Base-by-base conservation (phyloP, 2,888 invertebrate genomes). In the Therioaphis trifolii region DNA sequence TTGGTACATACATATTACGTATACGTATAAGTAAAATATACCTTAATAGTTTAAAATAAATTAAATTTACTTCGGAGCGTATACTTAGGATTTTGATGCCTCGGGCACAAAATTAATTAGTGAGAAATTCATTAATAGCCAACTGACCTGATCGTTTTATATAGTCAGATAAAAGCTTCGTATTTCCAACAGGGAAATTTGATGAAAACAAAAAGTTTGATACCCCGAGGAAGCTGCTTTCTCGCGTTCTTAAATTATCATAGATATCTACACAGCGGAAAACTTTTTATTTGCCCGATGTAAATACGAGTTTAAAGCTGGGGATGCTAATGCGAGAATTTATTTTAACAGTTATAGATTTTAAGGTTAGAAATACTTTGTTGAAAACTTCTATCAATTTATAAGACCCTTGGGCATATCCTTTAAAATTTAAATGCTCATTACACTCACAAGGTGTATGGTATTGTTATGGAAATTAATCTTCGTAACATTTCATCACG, bases 51-150 rank as follows among this genome's bases (percentile, higher is more conserved):
- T 68, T 15, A n/a, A n/a, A n/a, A n/a, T n/a, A n/a, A n/a, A n/a
- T n/a, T n/a, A n/a, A n/a, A n/a, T n/a, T n/a, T n/a, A n/a, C n/a
- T n/a, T n/a, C 11, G 40, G 58, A 58, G 3, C 55, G 74, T 58
- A n/a, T 72, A 40, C 18, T 75, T 75, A 58, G 24, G 74, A 75
- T 75, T 58, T 52, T 24, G 12, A 21, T 74, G 58, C 15, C 55
- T 5, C 18, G 12, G 58, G 24, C 40, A 58, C 58, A 40, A 40
- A 58, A 58, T 75, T 74, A 74, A 74, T 74, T 75, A 75, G 58
- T 9, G 58, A 21, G 21, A 15, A 35, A 14, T 58, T 24, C 0
- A 11, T 24, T 0, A 15, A 7, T 0, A 21, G 1, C 21, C 14
- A 21, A 3, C 21, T n/a, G n/a, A 72, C 21, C n/a, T 29, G 14